phyloP scores from a whole-genome alignment of 1,140 invertebrate species.

The Triops cancriformis region DNA sequence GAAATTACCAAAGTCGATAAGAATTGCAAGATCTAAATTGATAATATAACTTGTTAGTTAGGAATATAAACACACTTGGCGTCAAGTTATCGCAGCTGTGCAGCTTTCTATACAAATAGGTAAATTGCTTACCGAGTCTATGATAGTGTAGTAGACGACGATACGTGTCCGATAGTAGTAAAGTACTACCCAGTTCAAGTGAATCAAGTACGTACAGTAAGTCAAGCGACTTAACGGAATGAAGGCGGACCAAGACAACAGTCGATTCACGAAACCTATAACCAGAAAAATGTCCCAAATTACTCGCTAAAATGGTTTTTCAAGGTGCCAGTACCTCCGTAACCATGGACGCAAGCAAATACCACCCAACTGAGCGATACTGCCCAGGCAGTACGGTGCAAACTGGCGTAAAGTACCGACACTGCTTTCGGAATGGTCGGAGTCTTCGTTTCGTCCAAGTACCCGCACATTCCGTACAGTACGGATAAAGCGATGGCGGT shows the following conservation, averaged over 20 bases:
- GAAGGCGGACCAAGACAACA: conserved; percentile 58
- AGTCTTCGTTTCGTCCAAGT: conserved; percentile 32
- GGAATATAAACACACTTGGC: too few relatives aligned
- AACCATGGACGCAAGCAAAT: conserved; percentile 64
- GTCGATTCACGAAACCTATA: conserved; percentile 50
- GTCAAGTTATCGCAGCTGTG: too few relatives aligned
- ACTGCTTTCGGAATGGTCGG: conserved; percentile 16
- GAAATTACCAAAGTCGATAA: too few relatives aligned
- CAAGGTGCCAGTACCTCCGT: conserved; percentile 47
- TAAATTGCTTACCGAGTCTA: too few relatives aligned
- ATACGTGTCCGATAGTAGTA: conserved; percentile 63
- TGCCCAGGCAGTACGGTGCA: conserved; percentile 52
- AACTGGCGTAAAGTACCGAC: conserved; percentile 51
- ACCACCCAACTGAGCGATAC: conserved; percentile 57
- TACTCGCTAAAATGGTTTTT: too few relatives aligned
- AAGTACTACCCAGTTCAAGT: conserved; percentile 31
- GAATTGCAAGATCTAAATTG: too few relatives aligned
- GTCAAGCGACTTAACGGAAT: conserved; percentile 58
- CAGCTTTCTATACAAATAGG: too few relatives aligned
- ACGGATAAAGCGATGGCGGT: conserved; percentile 45
- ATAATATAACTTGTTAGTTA: neutral
- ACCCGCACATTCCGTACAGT: conserved; percentile 47
- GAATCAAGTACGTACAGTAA: conserved; percentile 60
- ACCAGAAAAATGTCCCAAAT: neutral
- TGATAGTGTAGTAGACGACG: conserved; percentile 49